Evolutionary conservation across 2,888 invertebrate species (phyloP), one percentile per base, ranked within the genome.

Genomic region (Ceratothoa steindachneri): DNA sequence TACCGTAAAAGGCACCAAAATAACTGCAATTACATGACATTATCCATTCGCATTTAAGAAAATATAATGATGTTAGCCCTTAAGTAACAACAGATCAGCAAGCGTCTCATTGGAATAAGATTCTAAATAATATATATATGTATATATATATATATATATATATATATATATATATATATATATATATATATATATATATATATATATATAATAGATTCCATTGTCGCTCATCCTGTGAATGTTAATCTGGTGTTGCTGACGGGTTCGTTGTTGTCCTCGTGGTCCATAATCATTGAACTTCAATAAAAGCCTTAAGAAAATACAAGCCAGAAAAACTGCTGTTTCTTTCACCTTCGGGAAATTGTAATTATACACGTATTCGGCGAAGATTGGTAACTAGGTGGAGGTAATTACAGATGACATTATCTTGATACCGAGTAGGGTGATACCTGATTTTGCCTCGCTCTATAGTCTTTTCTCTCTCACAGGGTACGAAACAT

Each of bases 161-260:
- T n/a, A n/a, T n/a, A n/a, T 51, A 51, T 51, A 51, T 51, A 51
- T 41, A 41, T 41, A 51, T 51, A 51, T 51, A 51, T 51, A 51
- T 51, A 51, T 51, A 51, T 51, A 51, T 51, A 51, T 60, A 60
- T 60, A 60, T 60, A 60, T 60, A 60, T 60, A 60, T 60, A 60
- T 60, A 60, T 60, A 60, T 60, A 60, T 60, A 24, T 22, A 60
- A 2, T 12, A 60, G 60, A 60, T 60, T 22, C 22, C 12, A 60
- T n/a, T 60, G 19, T 60, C 15, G 22, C 1, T 60, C 24, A 1
- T 15, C 41, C 41, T 41, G 7, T 60, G 27, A 60, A 60, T 24
- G 60, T 60, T 60, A 24, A 60, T 24, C 19, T n/a, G 19, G 27
- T 60, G 22, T 60, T n/a, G 22, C 60, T 60, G 24, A 60, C n/a